Percentiles rank a stretch among this genome's conserved stretches.
These are phyloP conservation scores for Dione vanillae DNA, from an alignment of 2,888 invertebrate species.

Conservation along the genomic window DNA sequence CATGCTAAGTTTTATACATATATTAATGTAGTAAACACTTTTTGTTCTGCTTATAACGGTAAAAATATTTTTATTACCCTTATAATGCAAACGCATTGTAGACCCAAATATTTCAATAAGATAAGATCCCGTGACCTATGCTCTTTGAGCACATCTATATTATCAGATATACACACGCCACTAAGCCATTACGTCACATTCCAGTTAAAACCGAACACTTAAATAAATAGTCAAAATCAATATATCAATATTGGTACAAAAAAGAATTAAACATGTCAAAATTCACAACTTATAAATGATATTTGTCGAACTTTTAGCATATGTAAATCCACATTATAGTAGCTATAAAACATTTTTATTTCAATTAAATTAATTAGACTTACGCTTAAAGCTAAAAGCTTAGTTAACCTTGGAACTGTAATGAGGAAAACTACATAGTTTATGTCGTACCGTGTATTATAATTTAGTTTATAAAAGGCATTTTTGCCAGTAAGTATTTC, in stretches of 20 bases:
- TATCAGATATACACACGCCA: not conserved
- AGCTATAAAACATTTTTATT: not conserved
- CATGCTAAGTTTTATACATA: no score
- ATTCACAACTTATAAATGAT: conserved; percentile 9
- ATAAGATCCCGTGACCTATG: not conserved
- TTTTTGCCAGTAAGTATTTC: no score
- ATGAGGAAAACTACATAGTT: no score
- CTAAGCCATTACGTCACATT: not conserved
- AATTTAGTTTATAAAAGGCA: no score
- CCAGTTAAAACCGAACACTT: not conserved
- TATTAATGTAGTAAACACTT: no score
- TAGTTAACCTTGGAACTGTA: no score
- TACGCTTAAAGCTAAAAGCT: no score
- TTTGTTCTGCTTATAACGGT: no score
- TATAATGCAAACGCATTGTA: not conserved
- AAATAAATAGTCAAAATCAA: conserved; percentile 5
- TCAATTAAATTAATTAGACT: not conserved
- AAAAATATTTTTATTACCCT: no score
- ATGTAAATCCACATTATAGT: not conserved
- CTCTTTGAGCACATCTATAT: not conserved
- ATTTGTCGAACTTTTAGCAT: conserved; percentile 3
- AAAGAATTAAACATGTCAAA: not conserved
- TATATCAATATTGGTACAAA: not conserved
- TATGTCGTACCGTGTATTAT: no score
- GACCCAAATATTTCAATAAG: not conserved